Conservation (phyloP, 1,140 invertebrate species). For the Oreohelix idahoensis region DNA sequence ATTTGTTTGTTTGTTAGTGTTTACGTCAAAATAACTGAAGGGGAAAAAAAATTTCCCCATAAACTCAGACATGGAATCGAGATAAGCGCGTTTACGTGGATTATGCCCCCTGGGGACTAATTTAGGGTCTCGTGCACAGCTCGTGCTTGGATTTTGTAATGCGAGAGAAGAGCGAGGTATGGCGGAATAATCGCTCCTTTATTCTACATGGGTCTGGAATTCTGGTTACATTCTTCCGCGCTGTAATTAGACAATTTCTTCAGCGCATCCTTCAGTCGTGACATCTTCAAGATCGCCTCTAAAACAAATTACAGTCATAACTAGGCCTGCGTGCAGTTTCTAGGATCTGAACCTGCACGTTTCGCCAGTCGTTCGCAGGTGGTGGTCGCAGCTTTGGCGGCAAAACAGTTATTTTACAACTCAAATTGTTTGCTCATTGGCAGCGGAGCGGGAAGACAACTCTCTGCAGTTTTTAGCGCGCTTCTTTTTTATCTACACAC, state of each 20-base stretch:
- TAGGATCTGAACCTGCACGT: background rate
- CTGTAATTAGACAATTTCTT: background rate
- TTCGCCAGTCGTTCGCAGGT: background rate
- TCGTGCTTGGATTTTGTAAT: background rate
- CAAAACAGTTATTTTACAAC: background rate
- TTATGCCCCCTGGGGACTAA: slow-evolving; percentile 1
- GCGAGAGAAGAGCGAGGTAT: background rate
- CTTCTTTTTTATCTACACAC: background rate
- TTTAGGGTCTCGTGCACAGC: background rate
- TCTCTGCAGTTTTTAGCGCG: background rate
- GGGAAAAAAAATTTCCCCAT: background rate
- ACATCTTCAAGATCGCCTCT: background rate
- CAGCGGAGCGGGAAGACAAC: background rate
- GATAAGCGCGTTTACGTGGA: slow-evolving; percentile 1
- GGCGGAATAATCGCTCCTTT: slow-evolving; percentile 5
- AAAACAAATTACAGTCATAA: slow-evolving; percentile 8
- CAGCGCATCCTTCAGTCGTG: background rate
- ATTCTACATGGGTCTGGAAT: slow-evolving; percentile 5
- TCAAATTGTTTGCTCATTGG: background rate
- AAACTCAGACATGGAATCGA: background rate
- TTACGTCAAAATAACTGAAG: background rate
- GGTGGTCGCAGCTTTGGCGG: background rate
- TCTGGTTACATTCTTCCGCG: background rate
- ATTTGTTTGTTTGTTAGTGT: background rate
- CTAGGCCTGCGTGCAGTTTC: background rate